Percentiles rank a stretch among this genome's conserved stretches.
phyloP scores from a whole-genome alignment of 2,797 vertebrate genomes.

The Tolypeutes matacus region DNA sequence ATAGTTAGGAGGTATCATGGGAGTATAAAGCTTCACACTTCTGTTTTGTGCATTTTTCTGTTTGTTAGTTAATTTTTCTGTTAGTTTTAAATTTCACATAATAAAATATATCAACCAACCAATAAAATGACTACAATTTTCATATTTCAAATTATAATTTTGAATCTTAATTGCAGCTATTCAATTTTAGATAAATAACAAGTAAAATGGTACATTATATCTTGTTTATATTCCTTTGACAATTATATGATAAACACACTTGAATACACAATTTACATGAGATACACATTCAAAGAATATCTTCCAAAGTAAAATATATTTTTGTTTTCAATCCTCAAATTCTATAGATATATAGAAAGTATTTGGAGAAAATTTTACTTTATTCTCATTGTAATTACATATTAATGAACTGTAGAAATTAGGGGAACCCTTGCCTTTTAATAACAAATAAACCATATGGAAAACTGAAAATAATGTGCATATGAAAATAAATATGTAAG shows the following conservation, averaged over 20 bases:
- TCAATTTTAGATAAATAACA: background rate
- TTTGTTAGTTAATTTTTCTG: background rate
- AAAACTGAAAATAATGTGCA: background rate
- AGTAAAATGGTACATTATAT: background rate
- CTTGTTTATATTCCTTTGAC: background rate
- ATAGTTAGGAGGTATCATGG: background rate
- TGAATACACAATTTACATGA: background rate
- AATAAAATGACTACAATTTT: background rate
- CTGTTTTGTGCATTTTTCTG: background rate
- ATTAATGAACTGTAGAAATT: background rate
- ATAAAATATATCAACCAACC: background rate
- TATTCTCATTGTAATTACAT: background rate
- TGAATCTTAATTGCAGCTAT: background rate
- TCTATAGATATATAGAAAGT: background rate
- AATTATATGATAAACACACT: background rate
- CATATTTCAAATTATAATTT: background rate
- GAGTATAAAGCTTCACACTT: background rate
- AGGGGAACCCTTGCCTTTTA: background rate
- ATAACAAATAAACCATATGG: background rate
- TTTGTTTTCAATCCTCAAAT: background rate
- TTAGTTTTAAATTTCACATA: background rate
- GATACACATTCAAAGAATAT: background rate
- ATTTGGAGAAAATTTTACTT: background rate
- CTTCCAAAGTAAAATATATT: background rate
- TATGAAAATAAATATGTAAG: background rate